Percentiles rank a stretch among this genome's conserved stretches.
These are phyloP conservation scores for Moxostoma hubbsi DNA, from an alignment of 2,797 vertebrate species.

Conservation along the genomic window DNA sequence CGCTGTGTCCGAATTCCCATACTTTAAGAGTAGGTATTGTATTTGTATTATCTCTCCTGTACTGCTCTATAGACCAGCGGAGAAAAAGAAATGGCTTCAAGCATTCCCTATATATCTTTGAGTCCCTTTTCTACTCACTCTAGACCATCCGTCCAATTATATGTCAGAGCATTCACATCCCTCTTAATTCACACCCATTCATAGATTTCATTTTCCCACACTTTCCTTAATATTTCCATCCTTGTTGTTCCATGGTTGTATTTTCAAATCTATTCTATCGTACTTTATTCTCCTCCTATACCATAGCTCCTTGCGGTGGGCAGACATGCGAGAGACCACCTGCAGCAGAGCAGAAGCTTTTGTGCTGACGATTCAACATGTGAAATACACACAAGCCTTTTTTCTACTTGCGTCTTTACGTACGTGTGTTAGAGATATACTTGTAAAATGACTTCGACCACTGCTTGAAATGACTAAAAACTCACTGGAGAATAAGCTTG, in stretches of 20 bases:
- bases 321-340: conserved; percentile 45
- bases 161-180: conserved; percentile 26
- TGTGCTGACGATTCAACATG: conserved; percentile 43
- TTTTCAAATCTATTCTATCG: conserved; percentile 16
- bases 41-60: conserved; percentile 39
- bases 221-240: conserved; percentile 33
- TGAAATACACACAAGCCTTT: conserved; percentile 20
- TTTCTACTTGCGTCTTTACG: not conserved
- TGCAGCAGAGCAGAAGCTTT: conserved; percentile 42
- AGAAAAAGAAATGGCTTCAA: conserved; percentile 31
- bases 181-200: conserved; percentile 30
- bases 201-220: conserved; percentile 34
- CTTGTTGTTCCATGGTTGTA: conserved; percentile 33
- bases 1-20: conserved; percentile 6
- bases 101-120: conserved; percentile 33
- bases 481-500: conserved; percentile 50
- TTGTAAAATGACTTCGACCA: conserved; percentile 51
- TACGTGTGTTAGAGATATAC: conserved; percentile 17
- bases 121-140: conserved; percentile 23
- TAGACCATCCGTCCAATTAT: conserved; percentile 37
- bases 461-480: conserved; percentile 48
- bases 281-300: not conserved
- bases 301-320: conserved; percentile 23
- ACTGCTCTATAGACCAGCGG: conserved; percentile 24
- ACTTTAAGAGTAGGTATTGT: conserved; percentile 22